These are phyloP conservation scores for Silurus glanis DNA, from an alignment of 2,113 vertebrate genomes.

Conservation along the genomic window DNA sequence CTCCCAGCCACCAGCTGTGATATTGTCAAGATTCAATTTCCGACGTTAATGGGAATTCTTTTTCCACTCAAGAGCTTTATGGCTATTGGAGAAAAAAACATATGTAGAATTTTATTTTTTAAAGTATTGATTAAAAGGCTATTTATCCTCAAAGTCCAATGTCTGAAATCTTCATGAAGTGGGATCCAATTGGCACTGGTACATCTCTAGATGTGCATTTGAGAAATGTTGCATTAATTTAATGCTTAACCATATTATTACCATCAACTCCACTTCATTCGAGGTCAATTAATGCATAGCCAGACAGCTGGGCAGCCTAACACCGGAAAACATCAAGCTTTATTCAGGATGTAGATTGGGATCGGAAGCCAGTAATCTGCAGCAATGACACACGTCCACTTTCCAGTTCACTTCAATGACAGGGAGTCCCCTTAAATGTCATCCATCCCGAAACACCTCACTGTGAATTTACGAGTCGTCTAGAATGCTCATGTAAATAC, in stretches of 20 bases:
- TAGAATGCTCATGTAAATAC: slow-evolving; percentile 43
- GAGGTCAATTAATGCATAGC: not conserved
- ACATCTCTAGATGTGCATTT: not conserved
- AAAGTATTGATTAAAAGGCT: too few relatives aligned
- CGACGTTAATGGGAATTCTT: not conserved
- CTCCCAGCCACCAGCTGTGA: not conserved
- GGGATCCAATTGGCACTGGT: too few relatives aligned
- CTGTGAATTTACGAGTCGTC: slow-evolving; percentile 29
- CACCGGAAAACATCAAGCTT: not conserved
- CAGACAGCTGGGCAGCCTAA: not conserved
- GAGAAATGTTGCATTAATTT: not conserved
- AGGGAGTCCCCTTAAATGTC: slow-evolving; percentile 32
- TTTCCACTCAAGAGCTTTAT: too few relatives aligned
- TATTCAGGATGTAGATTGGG: not conserved
- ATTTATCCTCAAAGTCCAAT: too few relatives aligned
- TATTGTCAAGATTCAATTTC: not conserved
- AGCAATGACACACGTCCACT: not conserved
- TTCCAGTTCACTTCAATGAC: not conserved
- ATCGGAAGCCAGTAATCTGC: not conserved
- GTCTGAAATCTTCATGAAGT: too few relatives aligned
- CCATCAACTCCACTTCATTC: not conserved
- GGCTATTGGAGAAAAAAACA: too few relatives aligned
- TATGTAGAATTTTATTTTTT: too few relatives aligned
- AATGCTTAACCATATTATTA: too few relatives aligned
- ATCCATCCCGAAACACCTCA: slow-evolving; percentile 30